Evolutionary conservation across 2,888 invertebrate species (phyloP).

Genomic region (Aphidius colemani): DNA sequence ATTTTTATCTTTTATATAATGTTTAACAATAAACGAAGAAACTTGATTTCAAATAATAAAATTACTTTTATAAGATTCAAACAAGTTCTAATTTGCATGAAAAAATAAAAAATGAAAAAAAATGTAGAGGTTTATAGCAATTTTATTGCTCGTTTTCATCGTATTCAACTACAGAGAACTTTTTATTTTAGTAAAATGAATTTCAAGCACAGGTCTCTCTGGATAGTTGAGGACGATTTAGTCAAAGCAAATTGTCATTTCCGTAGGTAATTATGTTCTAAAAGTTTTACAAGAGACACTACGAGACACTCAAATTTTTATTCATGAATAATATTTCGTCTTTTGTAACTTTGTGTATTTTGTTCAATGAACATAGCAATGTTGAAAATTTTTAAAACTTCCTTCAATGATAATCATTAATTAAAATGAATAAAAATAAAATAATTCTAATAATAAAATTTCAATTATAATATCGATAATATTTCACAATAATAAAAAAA

Average conservation of each 20-base stretch:
- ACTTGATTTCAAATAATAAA: background rate
- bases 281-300: conserved; percentile 30
- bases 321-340: background rate
- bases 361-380: too few species aligned
- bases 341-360: too few species aligned
- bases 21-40: background rate
- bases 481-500: too few species aligned
- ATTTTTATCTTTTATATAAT: too few species aligned
- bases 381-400: too few species aligned
- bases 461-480: too few species aligned
- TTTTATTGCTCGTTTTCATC: conserved; percentile 4
- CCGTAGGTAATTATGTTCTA: conserved; percentile 34
- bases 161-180: conserved; percentile 3
- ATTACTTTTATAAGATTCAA: background rate
- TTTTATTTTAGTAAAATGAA: background rate
- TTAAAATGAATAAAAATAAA: too few species aligned
- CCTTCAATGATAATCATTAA: too few species aligned
- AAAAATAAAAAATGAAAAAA: background rate
- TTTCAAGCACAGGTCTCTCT: conserved; percentile 14
- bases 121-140: too few species aligned
- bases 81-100: conserved; percentile 9
- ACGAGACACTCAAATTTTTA: background rate
- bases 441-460: too few species aligned
- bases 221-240: conserved; percentile 27
- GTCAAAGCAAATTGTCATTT: conserved; percentile 40